phyloP scores from a whole-genome alignment of 2,888 invertebrate species.

The Odontocolon sp. region DNA sequence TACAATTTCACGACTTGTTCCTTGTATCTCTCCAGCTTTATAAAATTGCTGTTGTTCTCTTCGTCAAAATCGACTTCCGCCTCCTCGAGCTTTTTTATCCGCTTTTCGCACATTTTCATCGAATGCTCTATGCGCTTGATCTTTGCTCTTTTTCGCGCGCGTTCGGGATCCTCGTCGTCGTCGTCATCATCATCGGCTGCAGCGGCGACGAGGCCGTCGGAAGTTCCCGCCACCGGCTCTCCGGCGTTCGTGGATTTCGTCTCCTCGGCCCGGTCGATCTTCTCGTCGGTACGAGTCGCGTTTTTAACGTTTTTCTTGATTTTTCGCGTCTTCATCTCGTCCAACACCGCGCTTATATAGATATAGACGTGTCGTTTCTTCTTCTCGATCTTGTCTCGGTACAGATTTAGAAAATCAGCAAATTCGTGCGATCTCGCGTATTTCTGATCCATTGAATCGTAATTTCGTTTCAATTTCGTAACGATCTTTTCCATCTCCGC shows the following conservation, averaged over 20 bases:
- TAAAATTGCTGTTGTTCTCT: constrained; percentile 87
- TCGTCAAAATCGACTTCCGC: constrained; percentile 89
- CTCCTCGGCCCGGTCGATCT: no score
- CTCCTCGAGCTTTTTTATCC: constrained; percentile 86
- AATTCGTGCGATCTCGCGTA: constrained; percentile 67
- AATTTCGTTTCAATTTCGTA: constrained; percentile 70
- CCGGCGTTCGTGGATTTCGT: no score
- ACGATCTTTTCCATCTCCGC: constrained; percentile 69
- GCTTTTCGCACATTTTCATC: constrained; percentile 85
- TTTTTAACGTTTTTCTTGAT: not conserved
- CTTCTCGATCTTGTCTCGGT: constrained; percentile 61
- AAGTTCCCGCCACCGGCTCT: no score
- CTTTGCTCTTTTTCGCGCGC: constrained; percentile 33
- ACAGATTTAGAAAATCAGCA: constrained; percentile 65
- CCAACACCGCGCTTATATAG: constrained; percentile 60
- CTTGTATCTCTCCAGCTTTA: constrained; percentile 85
- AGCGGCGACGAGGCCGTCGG: no score
- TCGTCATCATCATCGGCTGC: not conserved
- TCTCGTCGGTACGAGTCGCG: not conserved
- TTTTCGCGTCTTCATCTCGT: constrained; percentile 68
- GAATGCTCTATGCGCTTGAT: constrained; percentile 82
- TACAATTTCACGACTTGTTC: constrained; percentile 70
- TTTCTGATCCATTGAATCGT: constrained; percentile 65
- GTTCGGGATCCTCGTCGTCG: constrained; percentile 24
- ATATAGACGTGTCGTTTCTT: constrained; percentile 27